These are phyloP conservation scores for Hedychridium roseum DNA, from an alignment of 2,888 invertebrate species.

Conservation along the genomic window DNA sequence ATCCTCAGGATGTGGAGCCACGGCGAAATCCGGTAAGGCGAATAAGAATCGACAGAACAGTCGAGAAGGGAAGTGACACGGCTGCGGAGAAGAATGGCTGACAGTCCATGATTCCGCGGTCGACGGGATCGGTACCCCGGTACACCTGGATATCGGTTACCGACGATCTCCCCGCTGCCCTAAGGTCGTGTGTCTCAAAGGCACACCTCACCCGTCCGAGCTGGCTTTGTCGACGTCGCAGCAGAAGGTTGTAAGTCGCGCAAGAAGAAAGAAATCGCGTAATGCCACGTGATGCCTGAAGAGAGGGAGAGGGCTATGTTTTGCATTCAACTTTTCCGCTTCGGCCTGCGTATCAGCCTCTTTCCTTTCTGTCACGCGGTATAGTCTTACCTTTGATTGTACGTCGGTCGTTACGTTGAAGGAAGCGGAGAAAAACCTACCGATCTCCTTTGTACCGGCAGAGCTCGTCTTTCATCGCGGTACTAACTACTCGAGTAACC, in stretches of 20 bases:
- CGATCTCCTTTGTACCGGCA: constrained; percentile 39
- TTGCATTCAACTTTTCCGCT: no score
- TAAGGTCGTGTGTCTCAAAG: background rate
- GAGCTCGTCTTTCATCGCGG: constrained; percentile 45
- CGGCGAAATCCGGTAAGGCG: constrained; percentile 49
- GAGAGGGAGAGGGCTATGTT: no score
- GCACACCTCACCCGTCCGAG: no score
- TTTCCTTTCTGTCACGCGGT: constrained; percentile 50
- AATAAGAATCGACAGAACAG: constrained; percentile 35
- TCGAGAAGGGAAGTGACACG: constrained; percentile 1
- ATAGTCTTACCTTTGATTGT: constrained; percentile 60
- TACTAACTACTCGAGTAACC: constrained; percentile 41
- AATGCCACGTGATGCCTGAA: no score
- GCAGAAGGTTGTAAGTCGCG: no score
- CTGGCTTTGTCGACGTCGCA: no score
- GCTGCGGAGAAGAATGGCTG: constrained; percentile 13
- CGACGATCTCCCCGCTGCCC: constrained; percentile 28
- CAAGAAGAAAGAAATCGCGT: no score
- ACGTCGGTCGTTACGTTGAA: constrained; percentile 30
- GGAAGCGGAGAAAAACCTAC: constrained; percentile 31
- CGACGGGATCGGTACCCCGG: constrained; percentile 33
- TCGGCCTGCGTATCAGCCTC: no score
- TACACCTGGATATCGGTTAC: constrained; percentile 52
- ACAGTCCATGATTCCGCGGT: constrained; percentile 44
- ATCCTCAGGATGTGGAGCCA: constrained; percentile 52